These are phyloP conservation scores for Falco concolor DNA, from an alignment of 2,797 vertebrate species.

Conservation along the genomic window DNA sequence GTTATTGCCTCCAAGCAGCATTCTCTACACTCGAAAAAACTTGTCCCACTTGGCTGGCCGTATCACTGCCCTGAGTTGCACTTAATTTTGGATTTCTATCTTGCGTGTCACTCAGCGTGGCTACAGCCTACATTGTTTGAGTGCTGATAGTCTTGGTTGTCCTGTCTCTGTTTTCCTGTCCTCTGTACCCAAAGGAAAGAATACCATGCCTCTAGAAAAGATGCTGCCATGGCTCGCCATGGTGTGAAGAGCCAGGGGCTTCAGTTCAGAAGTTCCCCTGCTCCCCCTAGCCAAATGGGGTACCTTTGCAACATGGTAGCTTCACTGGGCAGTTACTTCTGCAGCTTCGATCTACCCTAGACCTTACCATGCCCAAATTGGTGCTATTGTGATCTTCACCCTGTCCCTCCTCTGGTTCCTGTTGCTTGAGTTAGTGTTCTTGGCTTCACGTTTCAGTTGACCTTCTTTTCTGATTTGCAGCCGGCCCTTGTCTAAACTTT, in stretches of 20 bases:
- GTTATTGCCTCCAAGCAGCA: neutral
- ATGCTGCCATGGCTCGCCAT: neutral
- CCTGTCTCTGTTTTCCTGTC: neutral
- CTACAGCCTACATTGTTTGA: neutral
- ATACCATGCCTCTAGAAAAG: neutral
- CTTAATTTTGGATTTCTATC: neutral
- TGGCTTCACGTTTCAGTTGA: neutral
- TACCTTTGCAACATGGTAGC: neutral
- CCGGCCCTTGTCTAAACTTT: conserved; percentile 3
- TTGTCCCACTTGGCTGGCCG: neutral
- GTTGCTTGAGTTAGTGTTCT: conserved; percentile 8
- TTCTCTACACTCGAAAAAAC: neutral
- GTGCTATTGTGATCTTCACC: neutral
- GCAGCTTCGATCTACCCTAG: neutral
- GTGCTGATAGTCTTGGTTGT: neutral
- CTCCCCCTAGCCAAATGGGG: neutral
- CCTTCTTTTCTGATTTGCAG: conserved; percentile 4
- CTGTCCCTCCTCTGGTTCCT: neutral
- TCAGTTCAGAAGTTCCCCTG: neutral
- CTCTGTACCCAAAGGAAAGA: neutral
- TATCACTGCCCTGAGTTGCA: neutral
- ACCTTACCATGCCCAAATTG: rapidly evolving
- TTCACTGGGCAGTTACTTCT: neutral
- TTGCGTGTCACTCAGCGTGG: neutral
- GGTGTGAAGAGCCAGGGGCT: neutral